Conservation (phyloP, 2,113 vertebrate genomes). For the Oostethus manadensis region DNA sequence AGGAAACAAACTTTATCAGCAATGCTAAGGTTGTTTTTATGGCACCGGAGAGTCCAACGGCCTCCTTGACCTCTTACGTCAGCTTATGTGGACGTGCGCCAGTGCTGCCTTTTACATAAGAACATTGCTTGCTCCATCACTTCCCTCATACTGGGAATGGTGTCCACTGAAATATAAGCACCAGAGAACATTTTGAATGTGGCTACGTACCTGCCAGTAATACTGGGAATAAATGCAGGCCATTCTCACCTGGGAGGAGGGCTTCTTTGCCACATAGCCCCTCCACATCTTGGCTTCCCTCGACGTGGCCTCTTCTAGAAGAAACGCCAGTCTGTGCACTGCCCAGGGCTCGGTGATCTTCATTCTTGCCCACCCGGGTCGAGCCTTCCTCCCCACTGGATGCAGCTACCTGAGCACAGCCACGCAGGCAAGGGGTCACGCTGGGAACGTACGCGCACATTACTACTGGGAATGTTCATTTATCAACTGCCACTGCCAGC, state of each 20-base stretch:
- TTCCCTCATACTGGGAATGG: too few species aligned
- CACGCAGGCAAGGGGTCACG: not conserved
- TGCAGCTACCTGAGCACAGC: slow-evolving; percentile 84
- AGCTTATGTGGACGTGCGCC: not conserved
- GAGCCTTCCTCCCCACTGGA: slow-evolving; percentile 89
- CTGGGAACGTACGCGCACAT: too few species aligned
- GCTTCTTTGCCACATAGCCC: slow-evolving; percentile 86
- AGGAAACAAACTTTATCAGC: too few species aligned
- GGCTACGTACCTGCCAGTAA: too few species aligned
- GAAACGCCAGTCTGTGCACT: slow-evolving; percentile 92
- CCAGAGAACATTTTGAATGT: too few species aligned
- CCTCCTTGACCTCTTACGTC: slow-evolving; percentile 2
- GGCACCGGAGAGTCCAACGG: not conserved
- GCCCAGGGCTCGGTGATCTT: slow-evolving; percentile 90
- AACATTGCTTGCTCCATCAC: too few species aligned
- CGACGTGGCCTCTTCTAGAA: slow-evolving; percentile 90
- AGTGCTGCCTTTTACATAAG: not conserved
- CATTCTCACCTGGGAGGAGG: slow-evolving; percentile 81
- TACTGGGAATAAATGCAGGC: too few species aligned
- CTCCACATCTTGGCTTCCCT: slow-evolving; percentile 96
- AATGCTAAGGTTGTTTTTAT: slow-evolving; percentile 1
- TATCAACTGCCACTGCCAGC: too few species aligned
- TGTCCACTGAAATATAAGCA: too few species aligned
- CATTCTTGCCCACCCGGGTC: slow-evolving; percentile 85
- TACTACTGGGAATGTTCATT: too few species aligned